Evolutionary conservation across 2,888 invertebrate species (phyloP).

Genomic region (Rhagophthalmus giganteus): DNA sequence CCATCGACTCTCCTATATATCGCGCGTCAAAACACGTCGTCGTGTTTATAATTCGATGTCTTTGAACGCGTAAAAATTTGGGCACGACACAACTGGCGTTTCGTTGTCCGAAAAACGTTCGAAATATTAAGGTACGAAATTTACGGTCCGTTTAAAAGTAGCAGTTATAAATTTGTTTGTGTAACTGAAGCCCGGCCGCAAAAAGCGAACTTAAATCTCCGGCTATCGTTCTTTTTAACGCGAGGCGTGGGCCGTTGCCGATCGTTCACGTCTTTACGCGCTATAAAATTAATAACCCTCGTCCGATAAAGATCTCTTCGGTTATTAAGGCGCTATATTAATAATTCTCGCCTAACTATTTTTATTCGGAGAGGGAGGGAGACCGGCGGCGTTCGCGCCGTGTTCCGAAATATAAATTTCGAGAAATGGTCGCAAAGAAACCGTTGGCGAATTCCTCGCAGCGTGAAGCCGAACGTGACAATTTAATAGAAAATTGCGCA

Average conservation of each 20-base stretch:
- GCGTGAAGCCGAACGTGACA: conserved; percentile 46
- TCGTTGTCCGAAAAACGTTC: conserved; percentile 24
- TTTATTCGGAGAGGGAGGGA: conserved; percentile 8
- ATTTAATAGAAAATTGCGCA: conserved; percentile 48
- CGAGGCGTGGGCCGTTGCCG: conserved; percentile 32
- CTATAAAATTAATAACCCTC: conserved; percentile 36
- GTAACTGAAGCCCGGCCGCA: conserved; percentile 34
- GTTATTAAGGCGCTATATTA: conserved; percentile 35
- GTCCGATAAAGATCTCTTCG: conserved; percentile 33
- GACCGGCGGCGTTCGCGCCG: conserved; percentile 19
- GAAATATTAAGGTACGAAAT: conserved; percentile 33
- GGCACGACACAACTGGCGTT: conserved; percentile 13
- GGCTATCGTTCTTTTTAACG: conserved; percentile 36
- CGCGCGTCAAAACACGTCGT: too few species aligned
- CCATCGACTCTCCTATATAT: too few species aligned
- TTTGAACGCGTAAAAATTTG: too few species aligned
- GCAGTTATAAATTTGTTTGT: conserved; percentile 37
- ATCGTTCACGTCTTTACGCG: conserved; percentile 29
- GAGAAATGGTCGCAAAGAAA: conserved; percentile 28
- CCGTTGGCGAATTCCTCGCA: conserved; percentile 42
- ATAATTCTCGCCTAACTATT: conserved; percentile 31
- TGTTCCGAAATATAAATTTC: conserved; percentile 26
- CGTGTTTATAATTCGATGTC: too few species aligned
- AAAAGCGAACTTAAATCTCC: conserved; percentile 35
- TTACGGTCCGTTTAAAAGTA: conserved; percentile 35